These are phyloP conservation scores for Phrynocephalus guinanensis DNA, from an alignment of 2,797 vertebrate genomes.

Conservation along the genomic window DNA sequence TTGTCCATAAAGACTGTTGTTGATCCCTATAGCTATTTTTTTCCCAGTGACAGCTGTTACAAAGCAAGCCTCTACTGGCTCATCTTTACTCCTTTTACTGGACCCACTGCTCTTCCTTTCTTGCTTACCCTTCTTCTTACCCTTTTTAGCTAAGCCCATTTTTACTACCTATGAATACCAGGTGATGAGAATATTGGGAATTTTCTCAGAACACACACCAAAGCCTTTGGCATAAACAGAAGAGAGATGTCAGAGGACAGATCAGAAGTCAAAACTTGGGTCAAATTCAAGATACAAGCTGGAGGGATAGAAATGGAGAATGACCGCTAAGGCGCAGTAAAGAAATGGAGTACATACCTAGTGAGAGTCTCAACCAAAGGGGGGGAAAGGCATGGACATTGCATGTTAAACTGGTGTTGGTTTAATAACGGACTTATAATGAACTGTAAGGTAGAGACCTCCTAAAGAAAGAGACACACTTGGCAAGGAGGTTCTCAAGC, in stretches of 20 bases:
- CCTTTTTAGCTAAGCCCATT: neutral
- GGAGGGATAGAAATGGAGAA: neutral
- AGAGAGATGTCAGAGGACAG: neutral
- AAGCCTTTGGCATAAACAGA: neutral
- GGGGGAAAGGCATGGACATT: neutral
- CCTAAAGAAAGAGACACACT: neutral
- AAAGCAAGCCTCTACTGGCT: neutral
- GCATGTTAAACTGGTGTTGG: neutral
- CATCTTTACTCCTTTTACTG: neutral
- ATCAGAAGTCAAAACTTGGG: neutral
- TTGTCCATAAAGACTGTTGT: neutral
- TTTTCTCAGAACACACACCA: neutral
- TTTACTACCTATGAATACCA: neutral
- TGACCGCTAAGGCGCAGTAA: neutral
- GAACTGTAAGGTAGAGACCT: neutral
- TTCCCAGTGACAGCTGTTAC: neutral
- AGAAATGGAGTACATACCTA: neutral
- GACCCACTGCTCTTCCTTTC: neutral
- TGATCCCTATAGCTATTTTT: too few relatives aligned
- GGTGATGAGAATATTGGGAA: neutral
- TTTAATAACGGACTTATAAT: neutral
- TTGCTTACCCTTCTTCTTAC: neutral
- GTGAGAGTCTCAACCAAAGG: neutral
- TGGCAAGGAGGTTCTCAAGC: neutral
- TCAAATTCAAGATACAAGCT: neutral